phyloP scores from a whole-genome alignment of 2,797 vertebrate genomes.

The Arremon brunneinucha region DNA sequence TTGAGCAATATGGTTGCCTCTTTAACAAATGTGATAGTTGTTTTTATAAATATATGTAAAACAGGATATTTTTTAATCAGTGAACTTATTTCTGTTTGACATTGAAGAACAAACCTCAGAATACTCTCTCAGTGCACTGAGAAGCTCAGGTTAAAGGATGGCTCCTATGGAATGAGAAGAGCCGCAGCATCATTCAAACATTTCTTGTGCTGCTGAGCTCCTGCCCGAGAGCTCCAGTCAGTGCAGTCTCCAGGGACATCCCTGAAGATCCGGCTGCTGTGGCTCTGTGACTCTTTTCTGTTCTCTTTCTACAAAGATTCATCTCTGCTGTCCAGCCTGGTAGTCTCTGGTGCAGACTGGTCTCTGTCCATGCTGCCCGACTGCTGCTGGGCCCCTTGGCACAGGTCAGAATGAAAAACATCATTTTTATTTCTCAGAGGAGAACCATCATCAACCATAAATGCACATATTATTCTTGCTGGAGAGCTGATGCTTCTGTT shows the following conservation, averaged over 20 bases:
- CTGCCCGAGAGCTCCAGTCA: neutral
- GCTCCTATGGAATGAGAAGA: neutral
- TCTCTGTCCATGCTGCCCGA: neutral
- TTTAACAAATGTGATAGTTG: neutral
- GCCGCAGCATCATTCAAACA: neutral
- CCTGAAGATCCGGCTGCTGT: neutral
- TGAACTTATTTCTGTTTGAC: neutral
- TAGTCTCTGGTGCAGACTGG: neutral
- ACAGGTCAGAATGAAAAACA: neutral
- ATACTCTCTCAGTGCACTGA: neutral
- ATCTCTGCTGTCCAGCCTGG: neutral
- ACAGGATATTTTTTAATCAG: neutral
- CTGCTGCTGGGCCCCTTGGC: neutral
- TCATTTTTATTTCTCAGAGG: neutral
- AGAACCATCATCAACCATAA: neutral
- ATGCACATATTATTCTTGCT: rapidly evolving
- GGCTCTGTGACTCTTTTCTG: neutral
- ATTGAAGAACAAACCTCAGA: neutral
- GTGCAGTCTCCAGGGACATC: neutral
- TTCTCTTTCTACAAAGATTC: neutral
- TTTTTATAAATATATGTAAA: neutral
- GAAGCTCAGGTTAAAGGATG: neutral
- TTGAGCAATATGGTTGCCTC: neutral
- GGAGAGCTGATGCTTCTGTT: neutral
- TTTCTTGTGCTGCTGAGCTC: neutral